Evolutionary conservation across 2,888 invertebrate species (phyloP).

Genomic region (Dynastes tityus): DNA sequence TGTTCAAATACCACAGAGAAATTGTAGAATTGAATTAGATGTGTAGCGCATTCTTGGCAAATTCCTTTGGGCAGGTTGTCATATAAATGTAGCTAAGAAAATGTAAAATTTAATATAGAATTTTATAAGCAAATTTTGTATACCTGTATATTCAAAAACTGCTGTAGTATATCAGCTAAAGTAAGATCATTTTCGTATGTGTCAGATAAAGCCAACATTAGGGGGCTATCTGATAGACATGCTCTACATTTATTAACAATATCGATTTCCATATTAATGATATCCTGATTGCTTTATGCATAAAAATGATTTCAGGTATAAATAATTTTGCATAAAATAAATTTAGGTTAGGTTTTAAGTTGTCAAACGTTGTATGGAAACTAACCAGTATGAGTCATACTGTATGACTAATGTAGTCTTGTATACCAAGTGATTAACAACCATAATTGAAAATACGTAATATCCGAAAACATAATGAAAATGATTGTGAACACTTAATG

Average conservation of each 20-base stretch:
- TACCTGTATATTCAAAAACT: constrained; percentile 54
- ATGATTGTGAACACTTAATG: not conserved
- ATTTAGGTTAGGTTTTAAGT: no score
- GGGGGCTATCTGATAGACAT: constrained; percentile 52
- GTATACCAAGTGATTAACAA: not conserved
- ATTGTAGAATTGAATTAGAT: constrained; percentile 56
- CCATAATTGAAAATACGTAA: not conserved
- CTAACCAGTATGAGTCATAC: not conserved
- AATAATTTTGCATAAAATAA: no score
- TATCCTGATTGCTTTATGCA: not conserved
- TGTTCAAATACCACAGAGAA: constrained; percentile 55
- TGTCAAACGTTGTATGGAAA: not conserved
- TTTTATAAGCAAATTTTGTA: not conserved
- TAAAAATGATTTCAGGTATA: no score
- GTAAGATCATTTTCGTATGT: constrained; percentile 55
- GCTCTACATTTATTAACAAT: constrained; percentile 53
- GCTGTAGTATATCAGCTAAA: constrained; percentile 54
- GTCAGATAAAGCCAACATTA: constrained; percentile 54
- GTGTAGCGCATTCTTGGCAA: constrained; percentile 54
- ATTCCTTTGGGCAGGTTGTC: constrained; percentile 53
- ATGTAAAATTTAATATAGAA: constrained; percentile 22
- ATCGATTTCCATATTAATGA: constrained; percentile 51
- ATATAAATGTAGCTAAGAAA: constrained; percentile 50
- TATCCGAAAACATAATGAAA: not conserved
- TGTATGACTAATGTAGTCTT: not conserved